Evolutionary conservation across 2,113 vertebrate species (phyloP).

Genomic region (Heterotilapia buettikoferi): DNA sequence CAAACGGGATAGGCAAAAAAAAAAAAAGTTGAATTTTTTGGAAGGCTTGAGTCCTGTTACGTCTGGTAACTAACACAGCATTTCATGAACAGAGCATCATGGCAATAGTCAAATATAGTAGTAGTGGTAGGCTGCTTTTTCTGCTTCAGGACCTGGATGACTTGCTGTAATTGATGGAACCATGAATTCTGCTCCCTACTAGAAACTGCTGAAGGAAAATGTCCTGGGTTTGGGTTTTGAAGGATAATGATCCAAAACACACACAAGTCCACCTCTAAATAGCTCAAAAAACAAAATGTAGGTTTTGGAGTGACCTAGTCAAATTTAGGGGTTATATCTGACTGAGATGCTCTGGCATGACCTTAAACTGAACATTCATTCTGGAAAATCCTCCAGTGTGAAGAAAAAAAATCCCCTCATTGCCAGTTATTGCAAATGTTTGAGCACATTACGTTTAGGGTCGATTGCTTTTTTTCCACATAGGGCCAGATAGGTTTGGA

Average conservation of each 20-base stretch:
- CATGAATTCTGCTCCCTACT: background rate
- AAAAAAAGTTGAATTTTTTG: background rate
- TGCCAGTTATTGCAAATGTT: background rate
- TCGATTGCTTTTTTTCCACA: fast-evolving
- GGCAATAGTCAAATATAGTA: background rate
- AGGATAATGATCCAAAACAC: background rate
- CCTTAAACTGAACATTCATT: background rate
- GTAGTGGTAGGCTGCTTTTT: background rate
- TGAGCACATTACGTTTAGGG: background rate
- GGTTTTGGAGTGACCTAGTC: background rate
- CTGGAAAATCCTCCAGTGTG: background rate
- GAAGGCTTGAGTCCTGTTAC: background rate
- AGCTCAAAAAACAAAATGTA: background rate
- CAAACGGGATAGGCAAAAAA: no score
- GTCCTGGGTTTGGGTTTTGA: background rate
- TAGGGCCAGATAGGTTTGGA: no score
- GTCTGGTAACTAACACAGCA: background rate
- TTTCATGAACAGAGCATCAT: background rate
- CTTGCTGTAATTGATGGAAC: background rate
- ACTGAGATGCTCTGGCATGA: background rate
- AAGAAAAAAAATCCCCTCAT: background rate
- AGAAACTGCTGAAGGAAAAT: background rate
- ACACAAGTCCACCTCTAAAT: background rate
- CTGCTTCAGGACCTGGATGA: background rate
- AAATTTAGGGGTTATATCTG: background rate